Evolutionary conservation across 2,113 vertebrate species (phyloP), one percentile per base, ranked within the genome.

Genomic region (Dendrocopos noguchii): DNA sequence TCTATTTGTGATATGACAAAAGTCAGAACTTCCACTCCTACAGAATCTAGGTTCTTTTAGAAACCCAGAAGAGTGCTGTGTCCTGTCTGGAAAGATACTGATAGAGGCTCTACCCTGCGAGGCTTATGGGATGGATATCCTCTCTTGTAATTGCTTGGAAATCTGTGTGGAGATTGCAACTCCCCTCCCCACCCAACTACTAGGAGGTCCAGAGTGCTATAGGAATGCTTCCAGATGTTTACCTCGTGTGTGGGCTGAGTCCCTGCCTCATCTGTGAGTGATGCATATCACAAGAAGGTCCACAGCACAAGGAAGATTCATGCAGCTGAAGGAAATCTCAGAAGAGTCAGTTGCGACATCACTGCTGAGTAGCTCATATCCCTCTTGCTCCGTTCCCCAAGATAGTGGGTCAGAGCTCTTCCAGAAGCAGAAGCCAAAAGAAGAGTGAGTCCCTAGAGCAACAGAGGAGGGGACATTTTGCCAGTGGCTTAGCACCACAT

Each of bases 181-280:
- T 5, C 24, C 27, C 22, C 66, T 90, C 47, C 76, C 80, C 46
- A 89, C 55, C 22, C 81, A 77, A 50, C 15, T 47, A 34, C 81
- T 72, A 61, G 50, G 46, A 82, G 44, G 44, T 34, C 59, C 67
- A 15, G 28, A 36, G 46, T 64, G 29, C 86, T 66, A 66, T 16
- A 68, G 68, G 84, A 92, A 31, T 36, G 71, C 67, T 87, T 91
- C 67, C 87, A 94, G 93, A 77, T 89, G 90, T 70, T 29, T 60
- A 22, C 14, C 56, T 55, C 0, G 0, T 53, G 28, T 56, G 76
- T 74, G 61, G 65, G 76, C 75, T 47, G 25, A 52, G 29, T 52
- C n/a, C 25, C 8, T 42, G 56, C 42, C 57, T 79, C 71, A 60
- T 55, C 33, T 72, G 44, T 34, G 67, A 80, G 33, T 0, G 7